Base-by-base conservation (phyloP, 2,797 vertebrate species). In the Echeneis naucrates region DNA sequence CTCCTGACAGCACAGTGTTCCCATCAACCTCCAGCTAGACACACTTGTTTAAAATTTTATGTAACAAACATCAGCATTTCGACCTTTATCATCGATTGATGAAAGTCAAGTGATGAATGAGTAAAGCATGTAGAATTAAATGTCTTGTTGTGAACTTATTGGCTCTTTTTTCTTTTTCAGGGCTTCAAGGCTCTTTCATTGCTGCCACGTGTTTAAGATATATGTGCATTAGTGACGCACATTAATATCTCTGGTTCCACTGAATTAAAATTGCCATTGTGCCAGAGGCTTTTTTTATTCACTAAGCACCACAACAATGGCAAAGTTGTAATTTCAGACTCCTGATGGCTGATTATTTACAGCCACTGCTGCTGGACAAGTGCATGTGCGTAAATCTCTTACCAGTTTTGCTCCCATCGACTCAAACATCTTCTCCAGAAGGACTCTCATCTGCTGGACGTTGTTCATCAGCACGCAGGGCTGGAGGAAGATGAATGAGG, bases 381-480 rank as follows among this genome's bases (percentile, higher is more conserved):
- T 33, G 26, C 33, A 16, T 2, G 16, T 45, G 33, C 42, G 6
- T 3, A 9, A 23, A 40, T 55, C 33, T 57, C 78, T 91, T 81
- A 99, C 98, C 95, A 97, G 96, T 74, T 96, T 97, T 17, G 96
- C 98, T 71, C 98, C 98, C 97, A 99, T 99, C 9, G 96, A 97
- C 91, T 99, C 98, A 68, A 99, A 99, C 97, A 98, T 99, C 93
- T 98, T 98, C 94, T 99, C 98, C 84, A 99, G 89, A 75, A 98
- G 95, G 62, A 99, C 97, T 37, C 98, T 93, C 87, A 99, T 96
- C 76, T 99, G 98, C 80, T 99, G 98, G 86, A 98, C 90, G 75
- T 99, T 99, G 94, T 99, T 99, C 98, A 99, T 97, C 81, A 99
- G 94, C 87, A 99, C 96, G 62, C 98, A 99, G 7, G 97, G 97